Evolutionary conservation across 64 coral and sea anemone genomes (phyloP).

Genomic region (Actinia tenebrosa): DNA sequence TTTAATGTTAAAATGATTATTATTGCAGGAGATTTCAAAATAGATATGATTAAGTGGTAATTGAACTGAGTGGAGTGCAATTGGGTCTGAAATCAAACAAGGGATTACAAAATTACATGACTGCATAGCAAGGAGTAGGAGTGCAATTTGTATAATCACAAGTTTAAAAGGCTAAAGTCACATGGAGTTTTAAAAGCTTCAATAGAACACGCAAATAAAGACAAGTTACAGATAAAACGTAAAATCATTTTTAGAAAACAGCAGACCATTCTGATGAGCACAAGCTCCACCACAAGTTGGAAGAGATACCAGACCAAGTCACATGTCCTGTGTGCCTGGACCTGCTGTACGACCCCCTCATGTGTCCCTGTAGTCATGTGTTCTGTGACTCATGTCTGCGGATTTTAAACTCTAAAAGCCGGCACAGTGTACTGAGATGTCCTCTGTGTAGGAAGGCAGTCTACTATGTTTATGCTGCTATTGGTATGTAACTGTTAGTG

Average conservation of each 20-base stretch:
- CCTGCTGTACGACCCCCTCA: slow-evolving; percentile 64
- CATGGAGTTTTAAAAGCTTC: too few relatives aligned
- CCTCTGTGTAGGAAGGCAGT: slow-evolving; percentile 74
- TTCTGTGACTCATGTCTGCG: slow-evolving; percentile 91
- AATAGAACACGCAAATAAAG: too few relatives aligned
- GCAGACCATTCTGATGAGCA: background rate
- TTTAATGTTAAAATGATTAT: too few relatives aligned
- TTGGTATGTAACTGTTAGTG: slow-evolving; percentile 25
- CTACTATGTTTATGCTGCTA: slow-evolving; percentile 37
- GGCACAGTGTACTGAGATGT: slow-evolving; percentile 41
- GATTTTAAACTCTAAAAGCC: slow-evolving; percentile 61
- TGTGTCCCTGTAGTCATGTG: slow-evolving; percentile 80
- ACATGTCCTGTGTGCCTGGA: slow-evolving; percentile 82
- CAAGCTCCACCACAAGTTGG: background rate
- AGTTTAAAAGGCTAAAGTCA: too few relatives aligned
- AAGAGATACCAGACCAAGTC: slow-evolving; percentile 45
- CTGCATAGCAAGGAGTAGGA: too few relatives aligned
- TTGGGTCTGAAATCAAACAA: too few relatives aligned
- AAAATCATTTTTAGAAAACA: background rate
- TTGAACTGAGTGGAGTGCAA: too few relatives aligned
- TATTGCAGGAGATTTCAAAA: too few relatives aligned
- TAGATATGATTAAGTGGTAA: too few relatives aligned
- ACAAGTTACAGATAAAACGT: too few relatives aligned
- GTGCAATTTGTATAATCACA: too few relatives aligned
- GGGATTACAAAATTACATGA: too few relatives aligned